These are phyloP conservation scores for Drosophila bipectinata DNA, from an alignment of 1,140 invertebrate species.

Conservation along the genomic window DNA sequence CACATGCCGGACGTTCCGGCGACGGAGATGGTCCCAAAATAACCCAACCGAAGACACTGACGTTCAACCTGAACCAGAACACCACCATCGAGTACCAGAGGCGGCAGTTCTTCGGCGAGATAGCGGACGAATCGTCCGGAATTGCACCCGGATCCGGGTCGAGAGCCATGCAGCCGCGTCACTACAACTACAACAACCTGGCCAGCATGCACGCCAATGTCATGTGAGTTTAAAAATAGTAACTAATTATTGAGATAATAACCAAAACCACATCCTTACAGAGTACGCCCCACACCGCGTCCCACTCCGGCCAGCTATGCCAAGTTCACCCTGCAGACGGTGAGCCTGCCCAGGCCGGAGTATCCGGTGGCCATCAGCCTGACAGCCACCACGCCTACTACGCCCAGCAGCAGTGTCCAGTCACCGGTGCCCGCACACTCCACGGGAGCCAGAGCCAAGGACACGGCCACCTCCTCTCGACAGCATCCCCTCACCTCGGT, in stretches of 20 bases:
- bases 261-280: slow-evolving; percentile 7
- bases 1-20: slow-evolving; percentile 68
- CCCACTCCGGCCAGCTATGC: slow-evolving; percentile 74
- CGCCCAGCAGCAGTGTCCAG: slow-evolving; percentile 71
- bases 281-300: slow-evolving; percentile 73
- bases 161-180: slow-evolving; percentile 31
- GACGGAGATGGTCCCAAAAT: slow-evolving; percentile 70
- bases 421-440: slow-evolving; percentile 56
- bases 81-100: slow-evolving; percentile 82
- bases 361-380: slow-evolving; percentile 86
- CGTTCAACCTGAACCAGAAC: slow-evolving; percentile 83
- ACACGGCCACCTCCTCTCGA: slow-evolving; percentile 17
- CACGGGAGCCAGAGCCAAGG: slow-evolving; percentile 59
- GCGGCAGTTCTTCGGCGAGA: slow-evolving; percentile 78
- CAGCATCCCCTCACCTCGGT: slow-evolving; percentile 69
- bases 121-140: slow-evolving; percentile 48
- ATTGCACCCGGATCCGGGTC: slow-evolving; percentile 19
- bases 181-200: slow-evolving; percentile 69
- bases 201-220: slow-evolving; percentile 83
- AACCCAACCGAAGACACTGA: slow-evolving; percentile 80
- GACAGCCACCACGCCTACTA: slow-evolving; percentile 74
- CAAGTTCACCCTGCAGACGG: slow-evolving; percentile 90
- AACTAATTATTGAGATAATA: neutral
- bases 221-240: slow-evolving; percentile 67
- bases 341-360: slow-evolving; percentile 89